A percentile compares a stretch with the other conserved stretches of the same genome.
Conservation (phyloP, 2,888 invertebrate species). For the Yponomeuta evonymella region DNA sequence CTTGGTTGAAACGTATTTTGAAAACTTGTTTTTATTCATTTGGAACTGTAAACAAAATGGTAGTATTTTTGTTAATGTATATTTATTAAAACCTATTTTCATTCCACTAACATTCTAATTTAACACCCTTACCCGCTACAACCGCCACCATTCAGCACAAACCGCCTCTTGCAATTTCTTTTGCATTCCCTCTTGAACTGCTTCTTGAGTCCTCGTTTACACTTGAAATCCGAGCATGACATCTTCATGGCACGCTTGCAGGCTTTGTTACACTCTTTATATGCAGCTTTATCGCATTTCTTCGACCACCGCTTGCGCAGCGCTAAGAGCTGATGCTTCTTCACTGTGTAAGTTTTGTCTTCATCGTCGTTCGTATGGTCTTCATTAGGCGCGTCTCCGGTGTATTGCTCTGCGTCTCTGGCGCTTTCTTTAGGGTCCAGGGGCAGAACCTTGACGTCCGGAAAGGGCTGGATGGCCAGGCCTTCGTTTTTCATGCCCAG, state of each 20-base stretch:
- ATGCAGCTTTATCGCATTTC: background rate
- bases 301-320: background rate
- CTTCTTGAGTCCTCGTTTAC: background rate
- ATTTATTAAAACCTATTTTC: background rate
- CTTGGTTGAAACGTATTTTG: too few species aligned
- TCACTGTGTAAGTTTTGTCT: background rate
- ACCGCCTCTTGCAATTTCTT: background rate
- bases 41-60: background rate
- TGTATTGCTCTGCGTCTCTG: background rate
- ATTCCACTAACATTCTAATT: too few species aligned
- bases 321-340: background rate
- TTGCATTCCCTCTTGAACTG: background rate
- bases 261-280: background rate
- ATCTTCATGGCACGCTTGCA: background rate
- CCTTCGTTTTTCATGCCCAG: background rate
- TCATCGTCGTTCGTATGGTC: background rate
- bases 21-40: too few species aligned
- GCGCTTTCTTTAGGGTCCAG: background rate
- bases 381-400: background rate
- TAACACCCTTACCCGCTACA: background rate
- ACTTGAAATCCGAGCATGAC: background rate
- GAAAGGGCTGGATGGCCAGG: background rate
- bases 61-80: background rate
- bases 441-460: background rate
- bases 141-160: background rate